Evolutionary conservation across 1,140 invertebrate genomes (phyloP), one percentile per base, ranked within the genome.

Genomic region (Luehdorfia chinensis): DNA sequence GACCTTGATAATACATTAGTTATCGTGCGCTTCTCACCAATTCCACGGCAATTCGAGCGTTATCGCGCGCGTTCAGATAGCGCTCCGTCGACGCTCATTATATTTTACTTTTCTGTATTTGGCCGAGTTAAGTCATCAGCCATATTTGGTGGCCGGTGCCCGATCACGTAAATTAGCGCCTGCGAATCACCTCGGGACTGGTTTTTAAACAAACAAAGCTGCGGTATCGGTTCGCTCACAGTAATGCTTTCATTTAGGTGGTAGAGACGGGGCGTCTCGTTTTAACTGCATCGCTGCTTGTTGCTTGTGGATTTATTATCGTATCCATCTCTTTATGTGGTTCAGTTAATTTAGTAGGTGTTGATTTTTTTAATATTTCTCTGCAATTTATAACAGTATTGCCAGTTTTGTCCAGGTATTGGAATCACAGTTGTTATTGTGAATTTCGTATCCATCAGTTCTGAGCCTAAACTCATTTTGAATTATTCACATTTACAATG

Each of bases 1-100:
- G 78, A 59, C 78, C 74, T 83, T 77, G 78, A 57, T 50, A 47
- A 33, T 58, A 58, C 46, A 55, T 50, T 55, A 62, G 47, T 62
- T 69, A 71, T 72, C 60, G 66, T 70, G 65, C 67, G 65, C 66
- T 74, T 64, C 51, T 55, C 57, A 33, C 31, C 59, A 53, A 64
- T 66, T 68, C 53, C 47, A 47, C 36, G 15, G 45, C 33, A 52
- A 53, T 49, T 47, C 28, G 32, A 39, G 31, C 28, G 46, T 62
- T 67, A 63, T n/a, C n/a, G 60, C 59, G 45, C 13, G 12, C 30
- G n/a, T 11, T 28, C 14, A 47, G 34, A 56, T 49, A 49, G 45
- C n/a, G n/a, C n/a, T n/a, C n/a, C n/a, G n/a, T n/a, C n/a, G n/a
- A 28, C 18, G 30, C 19, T 32, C 32, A 37, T 21, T 44, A 32